Evolutionary conservation across 1,140 invertebrate genomes (phyloP).

Genomic region (Drosophila busckii): DNA sequence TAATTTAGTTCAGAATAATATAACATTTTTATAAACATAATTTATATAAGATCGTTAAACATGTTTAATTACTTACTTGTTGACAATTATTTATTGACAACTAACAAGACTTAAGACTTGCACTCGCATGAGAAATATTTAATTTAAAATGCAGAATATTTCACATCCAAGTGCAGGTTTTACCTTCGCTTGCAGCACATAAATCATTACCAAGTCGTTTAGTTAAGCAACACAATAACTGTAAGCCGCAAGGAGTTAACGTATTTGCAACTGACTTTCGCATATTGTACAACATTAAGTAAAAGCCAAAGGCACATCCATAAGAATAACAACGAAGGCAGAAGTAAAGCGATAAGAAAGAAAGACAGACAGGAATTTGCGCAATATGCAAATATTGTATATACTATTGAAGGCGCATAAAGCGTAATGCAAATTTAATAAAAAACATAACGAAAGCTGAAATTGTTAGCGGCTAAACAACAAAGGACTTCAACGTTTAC

Average conservation of each 20-base stretch:
- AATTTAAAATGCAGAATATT: too few relatives aligned
- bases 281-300: slow-evolving; percentile 66
- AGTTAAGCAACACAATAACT: slow-evolving; percentile 65
- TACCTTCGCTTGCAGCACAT: slow-evolving; percentile 14
- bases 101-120: too few relatives aligned
- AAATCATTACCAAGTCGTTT: slow-evolving; percentile 62
- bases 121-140: too few relatives aligned
- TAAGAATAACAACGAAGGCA: slow-evolving; percentile 24
- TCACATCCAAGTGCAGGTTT: too few relatives aligned
- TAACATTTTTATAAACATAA: too few relatives aligned
- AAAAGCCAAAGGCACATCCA: slow-evolving; percentile 46
- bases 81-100: too few relatives aligned
- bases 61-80: too few relatives aligned
- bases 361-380: slow-evolving; percentile 18
- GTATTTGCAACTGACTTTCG: slow-evolving; percentile 45
- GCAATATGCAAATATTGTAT: slow-evolving; percentile 58
- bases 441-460: slow-evolving; percentile 30
- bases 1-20: too few relatives aligned
- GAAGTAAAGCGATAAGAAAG: neutral
- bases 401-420: slow-evolving; percentile 38
- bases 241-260: slow-evolving; percentile 61
- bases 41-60: too few relatives aligned
- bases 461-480: slow-evolving; percentile 29
- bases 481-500: slow-evolving; percentile 40
- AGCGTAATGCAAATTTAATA: slow-evolving; percentile 67